phyloP scores from a whole-genome alignment of 2,888 invertebrate genomes.

The Eumacrocentrus americanus region DNA sequence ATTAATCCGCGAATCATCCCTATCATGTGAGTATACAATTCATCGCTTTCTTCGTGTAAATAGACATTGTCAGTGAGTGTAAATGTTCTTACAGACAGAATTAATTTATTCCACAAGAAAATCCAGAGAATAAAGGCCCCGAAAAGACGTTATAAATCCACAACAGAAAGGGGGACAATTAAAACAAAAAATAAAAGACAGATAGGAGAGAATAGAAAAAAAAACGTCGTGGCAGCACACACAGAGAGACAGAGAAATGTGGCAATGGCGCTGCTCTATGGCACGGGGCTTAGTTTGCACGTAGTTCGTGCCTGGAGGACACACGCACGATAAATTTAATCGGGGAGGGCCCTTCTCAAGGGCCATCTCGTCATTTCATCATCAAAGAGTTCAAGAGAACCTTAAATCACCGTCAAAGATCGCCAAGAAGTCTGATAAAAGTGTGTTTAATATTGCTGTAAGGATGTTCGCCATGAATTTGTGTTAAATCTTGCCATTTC shows the following conservation, averaged over 20 bases:
- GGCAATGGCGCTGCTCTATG: conserved; percentile 50
- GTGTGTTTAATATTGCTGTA: not conserved
- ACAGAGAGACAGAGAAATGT: conserved; percentile 41
- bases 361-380: not conserved
- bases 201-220: conserved; percentile 29
- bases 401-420: not conserved
- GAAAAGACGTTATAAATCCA: no score
- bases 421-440: not conserved
- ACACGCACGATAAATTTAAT: conserved; percentile 13
- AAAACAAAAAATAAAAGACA: conserved; percentile 28
- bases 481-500: not conserved
- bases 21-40: no score
- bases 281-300: conserved; percentile 35
- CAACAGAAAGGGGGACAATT: conserved; percentile 6
- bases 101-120: no score
- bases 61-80: not conserved
- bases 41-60: not conserved
- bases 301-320: conserved; percentile 45
- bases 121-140: no score
- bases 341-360: conserved; percentile 13
- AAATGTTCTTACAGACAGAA: no score
- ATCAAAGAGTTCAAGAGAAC: not conserved
- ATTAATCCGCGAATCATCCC: not conserved
- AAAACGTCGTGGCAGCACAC: conserved; percentile 24
- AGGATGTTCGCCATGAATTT: not conserved